Conservation (phyloP, 2,888 invertebrate genomes). For the Limnephilus auricula region DNA sequence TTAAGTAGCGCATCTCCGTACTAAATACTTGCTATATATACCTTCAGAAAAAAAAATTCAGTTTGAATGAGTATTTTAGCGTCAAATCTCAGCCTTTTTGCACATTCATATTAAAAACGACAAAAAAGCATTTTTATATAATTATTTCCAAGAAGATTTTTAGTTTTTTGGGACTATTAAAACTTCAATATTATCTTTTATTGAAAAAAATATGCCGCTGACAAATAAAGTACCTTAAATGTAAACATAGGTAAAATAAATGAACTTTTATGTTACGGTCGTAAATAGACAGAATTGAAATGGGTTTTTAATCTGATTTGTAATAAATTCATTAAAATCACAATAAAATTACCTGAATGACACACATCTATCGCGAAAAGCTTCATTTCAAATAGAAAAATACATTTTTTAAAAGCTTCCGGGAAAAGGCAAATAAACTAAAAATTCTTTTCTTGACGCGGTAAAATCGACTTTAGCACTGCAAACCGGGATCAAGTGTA, state of each 20-base stretch:
- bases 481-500: background rate
- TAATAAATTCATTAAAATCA: background rate
- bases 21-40: too few species aligned
- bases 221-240: too few species aligned
- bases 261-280: background rate
- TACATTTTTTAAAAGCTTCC: background rate
- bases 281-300: background rate
- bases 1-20: too few species aligned
- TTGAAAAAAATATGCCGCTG: too few species aligned
- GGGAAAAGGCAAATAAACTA: background rate
- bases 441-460: background rate
- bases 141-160: too few species aligned
- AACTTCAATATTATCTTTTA: too few species aligned
- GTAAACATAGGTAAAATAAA: background rate
- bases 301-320: background rate
- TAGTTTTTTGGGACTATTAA: too few species aligned
- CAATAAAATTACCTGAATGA: background rate
- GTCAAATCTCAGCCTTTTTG: too few species aligned
- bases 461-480: background rate
- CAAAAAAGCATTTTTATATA: too few species aligned
- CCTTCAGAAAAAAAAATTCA: too few species aligned
- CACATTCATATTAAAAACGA: too few species aligned
- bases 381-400: background rate
- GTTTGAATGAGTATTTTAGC: too few species aligned
- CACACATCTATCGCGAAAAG: background rate